phyloP scores from a whole-genome alignment of 2,113 vertebrate species.

The Athene cunicularia region DNA sequence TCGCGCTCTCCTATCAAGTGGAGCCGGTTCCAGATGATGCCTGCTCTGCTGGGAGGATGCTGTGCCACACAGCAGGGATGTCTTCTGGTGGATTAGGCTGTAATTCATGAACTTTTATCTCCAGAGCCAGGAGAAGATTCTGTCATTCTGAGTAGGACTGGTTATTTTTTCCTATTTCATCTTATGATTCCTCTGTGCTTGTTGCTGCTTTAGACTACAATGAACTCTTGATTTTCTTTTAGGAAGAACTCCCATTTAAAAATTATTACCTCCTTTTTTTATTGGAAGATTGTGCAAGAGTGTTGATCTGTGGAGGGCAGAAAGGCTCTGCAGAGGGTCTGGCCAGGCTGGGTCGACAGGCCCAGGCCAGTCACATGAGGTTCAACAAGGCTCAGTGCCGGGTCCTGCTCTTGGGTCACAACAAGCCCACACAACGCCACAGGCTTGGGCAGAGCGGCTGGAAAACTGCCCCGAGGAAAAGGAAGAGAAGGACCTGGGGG shows the following conservation, averaged over 20 bases:
- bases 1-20: neutral
- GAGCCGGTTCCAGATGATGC: neutral
- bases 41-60: neutral
- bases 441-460: too few relatives aligned
- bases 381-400: too few relatives aligned
- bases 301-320: too few relatives aligned
- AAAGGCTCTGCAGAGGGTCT: too few relatives aligned
- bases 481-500: too few relatives aligned
- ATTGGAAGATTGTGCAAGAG: neutral
- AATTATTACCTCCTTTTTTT: neutral
- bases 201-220: neutral
- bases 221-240: neutral
- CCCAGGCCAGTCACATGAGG: too few relatives aligned
- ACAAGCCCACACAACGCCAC: too few relatives aligned
- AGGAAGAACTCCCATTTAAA: neutral
- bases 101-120: neutral
- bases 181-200: neutral
- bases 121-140: neutral
- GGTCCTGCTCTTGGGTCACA: too few relatives aligned
- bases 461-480: too few relatives aligned
- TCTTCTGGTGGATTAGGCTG: neutral
- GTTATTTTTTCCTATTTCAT: neutral
- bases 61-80: neutral
- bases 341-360: too few relatives aligned
- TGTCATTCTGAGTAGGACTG: neutral